phyloP scores from a whole-genome alignment of 2,888 invertebrate species.

The Nymphalis polychloros region DNA sequence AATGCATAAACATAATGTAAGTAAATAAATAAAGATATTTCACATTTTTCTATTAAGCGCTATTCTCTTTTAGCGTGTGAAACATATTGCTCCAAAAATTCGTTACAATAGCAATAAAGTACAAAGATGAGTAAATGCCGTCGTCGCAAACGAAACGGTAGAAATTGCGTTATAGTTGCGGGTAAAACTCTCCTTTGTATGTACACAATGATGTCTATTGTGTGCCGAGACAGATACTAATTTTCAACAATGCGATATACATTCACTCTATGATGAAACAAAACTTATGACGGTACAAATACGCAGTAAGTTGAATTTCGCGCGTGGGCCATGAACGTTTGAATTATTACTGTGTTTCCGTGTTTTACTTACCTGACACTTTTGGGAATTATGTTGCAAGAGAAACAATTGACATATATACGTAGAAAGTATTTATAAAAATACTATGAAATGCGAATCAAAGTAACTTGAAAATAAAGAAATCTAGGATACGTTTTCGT shows the following conservation, averaged over 20 bases:
- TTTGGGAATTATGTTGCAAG: conserved; percentile 29
- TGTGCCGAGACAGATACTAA: conserved; percentile 67
- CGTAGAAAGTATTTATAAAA: not conserved
- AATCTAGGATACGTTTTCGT: not conserved
- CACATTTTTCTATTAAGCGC: too few species aligned
- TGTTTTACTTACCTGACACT: conserved; percentile 38
- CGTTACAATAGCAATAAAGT: conserved; percentile 50
- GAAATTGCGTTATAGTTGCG: conserved; percentile 60
- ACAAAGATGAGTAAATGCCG: conserved; percentile 53
- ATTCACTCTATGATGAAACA: conserved; percentile 43
- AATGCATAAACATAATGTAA: too few species aligned
- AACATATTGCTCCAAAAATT: conserved; percentile 43
- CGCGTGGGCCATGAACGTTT: conserved; percentile 33
- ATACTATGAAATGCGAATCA: not conserved
- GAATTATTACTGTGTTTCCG: conserved; percentile 41
- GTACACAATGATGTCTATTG: conserved; percentile 60
- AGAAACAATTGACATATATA: not conserved
- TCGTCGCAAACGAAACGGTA: conserved; percentile 52
- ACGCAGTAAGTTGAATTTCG: conserved; percentile 32
- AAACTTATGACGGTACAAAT: conserved; percentile 49
- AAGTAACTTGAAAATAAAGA: not conserved
- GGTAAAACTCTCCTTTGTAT: conserved; percentile 58
- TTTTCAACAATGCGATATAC: conserved; percentile 58
- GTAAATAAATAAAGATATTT: not conserved
- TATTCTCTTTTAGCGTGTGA: not conserved